A percentile compares a stretch with the other conserved stretches of the same genome.
phyloP scores from a whole-genome alignment of 2,113 vertebrate species.

The Alethe castanea region DNA sequence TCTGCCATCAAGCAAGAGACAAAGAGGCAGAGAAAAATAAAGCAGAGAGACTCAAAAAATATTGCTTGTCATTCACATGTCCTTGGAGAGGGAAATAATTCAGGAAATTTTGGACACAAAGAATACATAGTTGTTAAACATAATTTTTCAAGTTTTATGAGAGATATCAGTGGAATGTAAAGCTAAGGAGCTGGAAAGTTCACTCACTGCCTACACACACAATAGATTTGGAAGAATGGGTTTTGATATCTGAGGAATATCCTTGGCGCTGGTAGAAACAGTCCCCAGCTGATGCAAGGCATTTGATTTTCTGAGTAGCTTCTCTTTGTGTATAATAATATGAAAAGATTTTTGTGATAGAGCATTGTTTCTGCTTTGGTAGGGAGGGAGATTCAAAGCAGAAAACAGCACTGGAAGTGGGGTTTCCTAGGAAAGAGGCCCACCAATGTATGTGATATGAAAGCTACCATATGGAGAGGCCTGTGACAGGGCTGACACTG shows the following conservation, averaged over 20 bases:
- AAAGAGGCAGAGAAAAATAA: background rate
- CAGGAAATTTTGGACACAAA: background rate
- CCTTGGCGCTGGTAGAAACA: background rate
- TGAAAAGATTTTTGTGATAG: background rate
- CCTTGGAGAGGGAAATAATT: background rate
- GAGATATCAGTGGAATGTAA: background rate
- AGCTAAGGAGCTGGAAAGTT: background rate
- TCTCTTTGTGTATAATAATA: background rate
- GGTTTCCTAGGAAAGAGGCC: background rate
- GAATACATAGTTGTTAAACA: background rate
- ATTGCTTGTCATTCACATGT: background rate
- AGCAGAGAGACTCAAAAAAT: background rate
- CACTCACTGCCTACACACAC: accelerated
- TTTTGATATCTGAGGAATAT: background rate
- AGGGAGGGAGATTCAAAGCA: background rate
- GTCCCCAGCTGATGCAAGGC: background rate
- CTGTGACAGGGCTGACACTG: background rate
- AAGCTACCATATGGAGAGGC: background rate
- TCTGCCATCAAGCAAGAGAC: background rate
- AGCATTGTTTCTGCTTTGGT: background rate
- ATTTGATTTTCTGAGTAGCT: background rate
- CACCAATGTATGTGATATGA: background rate
- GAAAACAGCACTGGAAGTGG: background rate
- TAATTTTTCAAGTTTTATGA: background rate
- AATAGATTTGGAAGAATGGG: background rate